phyloP scores from a whole-genome alignment of 2,888 invertebrate species.

The Apamea monoglypha region DNA sequence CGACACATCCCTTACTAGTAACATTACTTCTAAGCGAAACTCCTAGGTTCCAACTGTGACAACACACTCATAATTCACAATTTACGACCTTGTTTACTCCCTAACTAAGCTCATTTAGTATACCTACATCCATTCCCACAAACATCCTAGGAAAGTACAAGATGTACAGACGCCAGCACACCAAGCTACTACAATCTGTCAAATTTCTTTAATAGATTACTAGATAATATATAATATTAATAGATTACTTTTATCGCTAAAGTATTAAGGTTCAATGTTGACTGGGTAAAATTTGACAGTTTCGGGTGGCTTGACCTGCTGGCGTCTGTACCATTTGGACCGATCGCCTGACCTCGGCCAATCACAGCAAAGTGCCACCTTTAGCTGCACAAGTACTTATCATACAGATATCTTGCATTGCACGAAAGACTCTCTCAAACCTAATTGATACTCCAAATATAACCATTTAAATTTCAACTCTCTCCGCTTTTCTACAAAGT shows the following conservation, averaged over 20 bases:
- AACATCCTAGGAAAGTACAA: background rate
- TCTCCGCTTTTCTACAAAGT: background rate
- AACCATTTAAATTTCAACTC: constrained; percentile 27
- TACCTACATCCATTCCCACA: background rate
- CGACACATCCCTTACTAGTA: background rate
- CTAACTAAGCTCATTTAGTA: background rate
- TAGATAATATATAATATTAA: too few relatives aligned
- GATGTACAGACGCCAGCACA: background rate
- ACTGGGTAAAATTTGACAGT: too few relatives aligned
- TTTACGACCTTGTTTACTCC: constrained; percentile 44
- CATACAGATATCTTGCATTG: constrained; percentile 44
- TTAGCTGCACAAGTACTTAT: constrained; percentile 30
- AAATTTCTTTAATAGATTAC: too few relatives aligned
- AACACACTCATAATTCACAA: constrained; percentile 18
- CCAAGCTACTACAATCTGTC: too few relatives aligned
- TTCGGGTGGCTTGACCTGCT: too few relatives aligned
- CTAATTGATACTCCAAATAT: constrained; percentile 57
- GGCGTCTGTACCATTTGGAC: background rate
- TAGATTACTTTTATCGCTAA: too few relatives aligned
- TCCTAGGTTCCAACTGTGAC: background rate
- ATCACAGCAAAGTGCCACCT: constrained; percentile 47
- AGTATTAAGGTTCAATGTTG: too few relatives aligned
- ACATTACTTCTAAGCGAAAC: constrained; percentile 4
- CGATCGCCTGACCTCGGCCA: constrained; percentile 47
- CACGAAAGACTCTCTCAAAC: constrained; percentile 44